phyloP scores from a whole-genome alignment of 1,140 invertebrate species.

The Apolygus lucorum region DNA sequence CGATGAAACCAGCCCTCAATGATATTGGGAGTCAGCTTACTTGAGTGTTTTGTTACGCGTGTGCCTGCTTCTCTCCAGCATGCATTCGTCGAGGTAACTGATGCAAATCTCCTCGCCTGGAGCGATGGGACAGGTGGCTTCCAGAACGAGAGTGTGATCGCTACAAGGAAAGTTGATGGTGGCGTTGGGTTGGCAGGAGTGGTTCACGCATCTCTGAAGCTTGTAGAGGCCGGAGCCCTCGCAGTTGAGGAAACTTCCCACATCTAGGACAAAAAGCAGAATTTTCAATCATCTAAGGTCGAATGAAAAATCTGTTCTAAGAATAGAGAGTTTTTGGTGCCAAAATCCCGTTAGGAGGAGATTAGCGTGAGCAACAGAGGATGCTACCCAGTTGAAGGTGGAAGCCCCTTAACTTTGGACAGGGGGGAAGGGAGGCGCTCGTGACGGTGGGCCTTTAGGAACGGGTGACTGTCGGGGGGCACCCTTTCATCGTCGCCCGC shows the following conservation, averaged over 20 bases:
- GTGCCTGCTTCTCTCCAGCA: slow-evolving; percentile 67
- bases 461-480: too few relatives aligned
- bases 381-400: too few relatives aligned
- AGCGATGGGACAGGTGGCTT: slow-evolving; percentile 63
- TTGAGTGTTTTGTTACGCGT: slow-evolving; percentile 65
- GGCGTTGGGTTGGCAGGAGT: slow-evolving; percentile 86
- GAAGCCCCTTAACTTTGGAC: too few relatives aligned
- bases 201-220: slow-evolving; percentile 80
- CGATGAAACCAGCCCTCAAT: too few relatives aligned
- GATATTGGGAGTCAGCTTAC: slow-evolving; percentile 44
- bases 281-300: too few relatives aligned
- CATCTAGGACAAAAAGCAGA: slow-evolving; percentile 52
- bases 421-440: too few relatives aligned
- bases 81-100: slow-evolving; percentile 83
- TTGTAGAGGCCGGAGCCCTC: slow-evolving; percentile 86
- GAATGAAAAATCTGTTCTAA: too few relatives aligned
- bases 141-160: slow-evolving; percentile 67
- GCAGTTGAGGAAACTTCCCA: slow-evolving; percentile 81
- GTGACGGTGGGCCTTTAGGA: too few relatives aligned
- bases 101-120: slow-evolving; percentile 83
- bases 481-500: too few relatives aligned
- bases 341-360: too few relatives aligned
- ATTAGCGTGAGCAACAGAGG: too few relatives aligned
- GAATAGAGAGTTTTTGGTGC: too few relatives aligned
- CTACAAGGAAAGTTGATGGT: slow-evolving; percentile 75